Base-by-base conservation (phyloP, 2,888 invertebrate species). In the Zhuqinia jingwanae region DNA sequence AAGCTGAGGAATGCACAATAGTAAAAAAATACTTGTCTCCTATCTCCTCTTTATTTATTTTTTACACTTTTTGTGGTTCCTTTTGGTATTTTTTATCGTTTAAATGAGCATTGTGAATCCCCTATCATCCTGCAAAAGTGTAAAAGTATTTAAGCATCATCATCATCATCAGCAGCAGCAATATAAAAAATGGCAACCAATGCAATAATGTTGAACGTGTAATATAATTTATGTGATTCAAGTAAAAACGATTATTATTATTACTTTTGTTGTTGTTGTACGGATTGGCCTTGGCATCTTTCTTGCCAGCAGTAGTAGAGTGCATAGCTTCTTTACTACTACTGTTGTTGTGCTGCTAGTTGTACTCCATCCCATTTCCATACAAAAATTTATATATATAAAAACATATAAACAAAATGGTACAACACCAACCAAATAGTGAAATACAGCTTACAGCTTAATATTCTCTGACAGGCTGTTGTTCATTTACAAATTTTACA, bases 231-330 rank as follows among this genome's bases (percentile, higher is more conserved):
- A 85, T 85, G 79, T 85, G 80, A 80, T 75, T 85, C 85, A 75
- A 85, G 85, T 85, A 85, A 85, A 85, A 80, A 80, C 85, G 79
- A 85, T 85, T 85, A 80, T 76, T 73, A 73, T 79, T 85, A 76
- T 65, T 73, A 60, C 79, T 68, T 68, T 80, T 80, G 47, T 78
- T 78, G 47, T 45, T 80, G 65, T 58, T 84, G 76, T 63, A 85
- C 36, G 79, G 50, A 80, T 80, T 85, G 85, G 85, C 85, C 85
- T 85, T 85, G 85, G 85, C 85, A 85, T 85, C 80, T 76, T 85
- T 85, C 79, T 80, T 85, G 60, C 73, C 70, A 83, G 50, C 73
- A 20, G 42, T 13, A 20, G 20, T n/a, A n/a, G n/a, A n/a, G n/a
- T n/a, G n/a, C n/a, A n/a, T n/a, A n/a, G n/a, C n/a, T n/a, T n/a